Conservation (phyloP, 1,140 invertebrate genomes). For the Cydia strobilella region DNA sequence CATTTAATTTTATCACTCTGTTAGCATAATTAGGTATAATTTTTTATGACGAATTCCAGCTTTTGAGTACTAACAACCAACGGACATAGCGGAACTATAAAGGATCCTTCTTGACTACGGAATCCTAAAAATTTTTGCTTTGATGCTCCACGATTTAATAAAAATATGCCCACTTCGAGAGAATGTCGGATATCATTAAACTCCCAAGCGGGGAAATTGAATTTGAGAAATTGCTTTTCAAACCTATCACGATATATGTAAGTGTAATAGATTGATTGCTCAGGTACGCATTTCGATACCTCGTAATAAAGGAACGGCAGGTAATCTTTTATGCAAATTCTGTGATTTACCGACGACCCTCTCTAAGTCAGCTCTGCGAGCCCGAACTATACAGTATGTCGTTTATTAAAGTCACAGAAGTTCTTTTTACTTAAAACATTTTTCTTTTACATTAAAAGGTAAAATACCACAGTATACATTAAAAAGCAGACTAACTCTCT, state of each 20-base stretch:
- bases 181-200: conserved; percentile 16
- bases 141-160: background rate
- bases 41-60: no score
- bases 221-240: conserved; percentile 23
- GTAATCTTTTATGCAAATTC: conserved; percentile 30
- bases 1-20: no score
- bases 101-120: no score
- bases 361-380: conserved; percentile 17
- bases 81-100: no score
- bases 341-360: conserved; percentile 22
- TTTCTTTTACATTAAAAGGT: background rate
- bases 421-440: conserved; percentile 19
- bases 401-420: background rate
- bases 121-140: background rate
- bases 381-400: conserved; percentile 17
- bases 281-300: conserved; percentile 16
- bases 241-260: conserved; percentile 19
- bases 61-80: no score
- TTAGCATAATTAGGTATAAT: no score
- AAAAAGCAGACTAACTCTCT: background rate
- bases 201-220: conserved; percentile 20
- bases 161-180: background rate
- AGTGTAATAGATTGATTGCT: conserved; percentile 23
- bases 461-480: background rate
- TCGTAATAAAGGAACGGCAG: conserved; percentile 12